Evolutionary conservation across 1,140 invertebrate species (phyloP).

Genomic region (Drosophila triauraria): DNA sequence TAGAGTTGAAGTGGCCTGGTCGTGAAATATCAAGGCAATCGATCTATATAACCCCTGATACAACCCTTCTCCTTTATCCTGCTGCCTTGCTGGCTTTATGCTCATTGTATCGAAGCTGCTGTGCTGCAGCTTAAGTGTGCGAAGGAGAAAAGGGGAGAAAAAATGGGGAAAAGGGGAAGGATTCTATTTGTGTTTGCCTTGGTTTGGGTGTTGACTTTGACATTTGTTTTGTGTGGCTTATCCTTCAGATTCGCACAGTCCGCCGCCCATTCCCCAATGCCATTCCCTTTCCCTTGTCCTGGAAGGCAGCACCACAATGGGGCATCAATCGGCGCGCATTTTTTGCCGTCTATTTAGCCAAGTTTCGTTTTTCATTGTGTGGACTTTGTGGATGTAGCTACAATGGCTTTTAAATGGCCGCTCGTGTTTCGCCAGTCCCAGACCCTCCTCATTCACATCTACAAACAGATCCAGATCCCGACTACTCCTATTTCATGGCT

Average conservation of each 20-base stretch:
- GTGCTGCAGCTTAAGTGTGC: conserved; percentile 53
- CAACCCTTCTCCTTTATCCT: conserved; percentile 23
- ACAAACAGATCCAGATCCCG: conserved; percentile 4
- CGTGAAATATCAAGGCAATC: conserved; percentile 68
- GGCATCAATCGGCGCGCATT: conserved; percentile 71
- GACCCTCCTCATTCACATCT: not conserved
- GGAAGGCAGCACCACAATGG: conserved; percentile 47
- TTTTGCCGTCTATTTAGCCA: conserved; percentile 77
- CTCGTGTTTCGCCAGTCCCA: conserved; percentile 38
- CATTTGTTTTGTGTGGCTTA: conserved; percentile 82
- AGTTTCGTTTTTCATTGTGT: conserved; percentile 81
- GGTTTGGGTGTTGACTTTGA: conserved; percentile 79
- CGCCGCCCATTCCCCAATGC: not conserved
- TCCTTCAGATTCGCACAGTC: conserved; percentile 64
- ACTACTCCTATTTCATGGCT: conserved; percentile 72
- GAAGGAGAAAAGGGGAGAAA: conserved; percentile 7
- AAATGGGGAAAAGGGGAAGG: not conserved
- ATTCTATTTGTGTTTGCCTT: conserved; percentile 54
- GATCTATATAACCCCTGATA: conserved; percentile 40
- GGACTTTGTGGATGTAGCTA: conserved; percentile 65
- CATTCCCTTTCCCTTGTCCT: not conserved
- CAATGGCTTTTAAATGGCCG: conserved; percentile 78
- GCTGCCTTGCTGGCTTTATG: conserved; percentile 6
- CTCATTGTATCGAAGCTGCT: conserved; percentile 52
- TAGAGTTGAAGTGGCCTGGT: conserved; percentile 55